A percentile compares a stretch with the other conserved stretches of the same genome.
These are phyloP conservation scores for Helicoverpa zea DNA, from an alignment of 1,140 invertebrate genomes.

Conservation along the genomic window DNA sequence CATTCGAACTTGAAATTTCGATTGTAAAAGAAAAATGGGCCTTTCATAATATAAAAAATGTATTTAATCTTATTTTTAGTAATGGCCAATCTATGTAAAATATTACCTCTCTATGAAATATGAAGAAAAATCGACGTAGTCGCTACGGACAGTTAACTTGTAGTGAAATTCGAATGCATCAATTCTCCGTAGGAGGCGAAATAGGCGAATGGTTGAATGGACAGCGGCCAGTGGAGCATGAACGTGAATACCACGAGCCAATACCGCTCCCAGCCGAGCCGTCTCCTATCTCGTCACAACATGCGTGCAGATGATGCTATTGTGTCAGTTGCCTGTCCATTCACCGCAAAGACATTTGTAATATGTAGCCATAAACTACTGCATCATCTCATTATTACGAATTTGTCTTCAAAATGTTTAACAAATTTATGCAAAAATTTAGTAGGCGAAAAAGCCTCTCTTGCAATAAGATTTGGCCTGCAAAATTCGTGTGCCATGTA, in stretches of 20 bases:
- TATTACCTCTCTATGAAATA: neutral
- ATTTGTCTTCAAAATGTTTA: neutral
- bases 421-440: neutral
- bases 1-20: neutral
- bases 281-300: conserved; percentile 41
- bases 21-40: conserved; percentile 8
- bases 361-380: neutral
- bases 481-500: conserved; percentile 13
- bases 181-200: conserved; percentile 31
- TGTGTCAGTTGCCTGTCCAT: conserved; percentile 12
- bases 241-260: conserved; percentile 49
- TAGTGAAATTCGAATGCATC: conserved; percentile 39
- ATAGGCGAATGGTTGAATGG: conserved; percentile 37
- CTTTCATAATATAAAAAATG: neutral
- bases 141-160: conserved; percentile 35
- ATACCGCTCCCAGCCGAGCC: conserved; percentile 40
- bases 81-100: neutral
- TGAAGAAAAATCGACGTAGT: conserved; percentile 12
- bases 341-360: conserved; percentile 1
- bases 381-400: no score
- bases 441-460: neutral
- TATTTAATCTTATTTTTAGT: neutral
- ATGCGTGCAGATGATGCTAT: conserved; percentile 34
- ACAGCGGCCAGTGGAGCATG: conserved; percentile 36
- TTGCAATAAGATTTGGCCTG: neutral